These are phyloP conservation scores for Notolepis coatsorum DNA, from an alignment of 2,797 vertebrate species.

Conservation along the genomic window DNA sequence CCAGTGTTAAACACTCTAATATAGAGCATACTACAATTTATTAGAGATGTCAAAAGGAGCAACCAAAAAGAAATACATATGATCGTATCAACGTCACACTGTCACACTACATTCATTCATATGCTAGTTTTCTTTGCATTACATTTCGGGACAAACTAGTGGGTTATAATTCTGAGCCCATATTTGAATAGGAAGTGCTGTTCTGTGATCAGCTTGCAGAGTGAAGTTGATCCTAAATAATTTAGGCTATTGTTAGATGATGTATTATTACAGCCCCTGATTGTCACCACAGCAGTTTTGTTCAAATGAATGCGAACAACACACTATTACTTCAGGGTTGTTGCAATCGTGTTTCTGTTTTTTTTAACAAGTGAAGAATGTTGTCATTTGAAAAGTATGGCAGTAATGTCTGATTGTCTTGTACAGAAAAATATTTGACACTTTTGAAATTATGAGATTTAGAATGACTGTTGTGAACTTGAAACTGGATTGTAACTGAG, in stretches of 20 bases:
- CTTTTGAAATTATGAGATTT: neutral
- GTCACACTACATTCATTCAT: slow-evolving; percentile 17
- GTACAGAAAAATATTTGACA: neutral
- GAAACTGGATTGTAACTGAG: neutral
- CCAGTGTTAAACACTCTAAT: neutral
- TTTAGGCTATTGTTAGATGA: neutral
- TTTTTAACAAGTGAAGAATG: neutral
- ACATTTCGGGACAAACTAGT: slow-evolving; percentile 22
- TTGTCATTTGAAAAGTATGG: neutral
- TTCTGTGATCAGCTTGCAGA: neutral
- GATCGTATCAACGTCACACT: too few species aligned
- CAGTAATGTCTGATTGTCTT: slow-evolving; percentile 11
- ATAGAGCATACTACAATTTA: neutral
- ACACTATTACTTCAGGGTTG: neutral
- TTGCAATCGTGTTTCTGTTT: neutral
- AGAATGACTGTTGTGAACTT: neutral
- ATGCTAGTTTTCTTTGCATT: neutral
- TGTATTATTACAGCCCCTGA: neutral
- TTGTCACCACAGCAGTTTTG: neutral
- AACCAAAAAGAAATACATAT: too few species aligned
- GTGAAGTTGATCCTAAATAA: neutral
- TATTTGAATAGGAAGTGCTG: neutral
- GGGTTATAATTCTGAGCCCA: slow-evolving; percentile 3
- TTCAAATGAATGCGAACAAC: neutral
- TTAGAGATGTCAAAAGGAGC: slow-evolving; percentile 16